phyloP scores from a whole-genome alignment of 37 sponge, comb jelly and placozoan species.

The Tethya wilhelma region DNA sequence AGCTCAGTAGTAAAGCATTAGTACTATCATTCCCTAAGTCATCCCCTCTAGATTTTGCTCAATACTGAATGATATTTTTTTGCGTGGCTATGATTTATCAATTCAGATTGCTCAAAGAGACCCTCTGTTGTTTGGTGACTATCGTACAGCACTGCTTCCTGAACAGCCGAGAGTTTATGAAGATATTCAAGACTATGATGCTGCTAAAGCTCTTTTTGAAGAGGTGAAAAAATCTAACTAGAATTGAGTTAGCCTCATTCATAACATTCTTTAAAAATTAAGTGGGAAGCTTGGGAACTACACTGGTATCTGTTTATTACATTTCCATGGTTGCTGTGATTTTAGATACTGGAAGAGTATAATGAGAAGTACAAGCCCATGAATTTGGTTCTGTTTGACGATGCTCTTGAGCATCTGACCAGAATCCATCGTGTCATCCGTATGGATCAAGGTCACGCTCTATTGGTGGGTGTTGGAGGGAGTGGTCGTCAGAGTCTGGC shows the following conservation, averaged over 20 bases:
- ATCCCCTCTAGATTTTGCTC: no score
- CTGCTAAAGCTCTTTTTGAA: conserved; percentile 90
- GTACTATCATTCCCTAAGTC: no score
- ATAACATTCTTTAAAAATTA: no score
- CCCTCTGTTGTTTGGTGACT: conserved; percentile 96
- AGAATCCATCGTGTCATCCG: conserved; percentile 94
- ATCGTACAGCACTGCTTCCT: conserved; percentile 86
- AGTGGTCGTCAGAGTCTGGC: conserved; percentile 97
- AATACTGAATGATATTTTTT: no score
- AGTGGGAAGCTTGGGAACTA: no score
- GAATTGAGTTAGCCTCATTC: neutral
- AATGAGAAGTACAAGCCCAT: conserved; percentile 88
- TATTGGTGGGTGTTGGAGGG: conserved; percentile 98
- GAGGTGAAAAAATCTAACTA: conserved; percentile 62
- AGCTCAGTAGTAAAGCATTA: no score
- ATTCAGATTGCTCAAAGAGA: conserved; percentile 71
- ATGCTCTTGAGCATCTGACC: conserved; percentile 96
- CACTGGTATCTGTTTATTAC: neutral
- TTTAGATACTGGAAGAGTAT: conserved; percentile 95
- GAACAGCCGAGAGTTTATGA: conserved; percentile 93
- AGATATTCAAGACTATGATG: conserved; percentile 93
- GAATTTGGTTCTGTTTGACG: conserved; percentile 98
- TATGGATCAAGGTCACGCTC: conserved; percentile 96
- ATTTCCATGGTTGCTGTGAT: neutral
- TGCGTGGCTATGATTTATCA: no score